Percentiles rank a stretch among this genome's conserved stretches.
Evolutionary conservation across 2,797 vertebrate species (phyloP).

Genomic region (Phyllotis vaccarum): DNA sequence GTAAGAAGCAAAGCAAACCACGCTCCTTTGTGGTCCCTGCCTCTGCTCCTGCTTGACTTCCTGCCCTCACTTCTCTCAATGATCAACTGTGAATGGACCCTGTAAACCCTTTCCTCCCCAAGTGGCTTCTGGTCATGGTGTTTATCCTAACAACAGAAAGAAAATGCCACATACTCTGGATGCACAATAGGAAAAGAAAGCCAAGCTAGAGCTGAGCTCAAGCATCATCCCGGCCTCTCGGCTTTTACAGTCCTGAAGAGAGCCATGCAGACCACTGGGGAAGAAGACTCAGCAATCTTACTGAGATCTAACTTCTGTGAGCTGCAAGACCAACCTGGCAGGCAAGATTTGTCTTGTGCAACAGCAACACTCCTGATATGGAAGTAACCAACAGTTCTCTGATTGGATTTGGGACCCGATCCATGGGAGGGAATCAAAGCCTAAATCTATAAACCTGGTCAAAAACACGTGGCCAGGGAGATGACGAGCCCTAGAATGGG

Average conservation of each 20-base stretch:
- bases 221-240: no score
- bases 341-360: background rate
- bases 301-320: background rate
- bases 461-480: background rate
- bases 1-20: background rate
- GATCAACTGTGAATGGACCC: background rate
- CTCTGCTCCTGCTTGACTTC: background rate
- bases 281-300: background rate
- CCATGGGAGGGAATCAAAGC: background rate
- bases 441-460: background rate
- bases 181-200: background rate
- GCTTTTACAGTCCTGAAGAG: background rate
- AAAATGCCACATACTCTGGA: background rate
- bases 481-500: no score
- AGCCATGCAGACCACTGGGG: background rate
- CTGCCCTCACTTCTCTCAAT: no score
- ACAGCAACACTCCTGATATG: background rate
- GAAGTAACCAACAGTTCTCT: background rate
- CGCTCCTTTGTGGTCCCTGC: background rate
- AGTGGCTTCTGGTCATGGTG: background rate
- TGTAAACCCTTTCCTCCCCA: background rate
- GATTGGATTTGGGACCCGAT: background rate
- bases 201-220: background rate
- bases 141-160: background rate
- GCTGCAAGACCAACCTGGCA: background rate